These are phyloP conservation scores for Colletes latitarsis DNA, from an alignment of 1,140 invertebrate species.

Conservation along the genomic window DNA sequence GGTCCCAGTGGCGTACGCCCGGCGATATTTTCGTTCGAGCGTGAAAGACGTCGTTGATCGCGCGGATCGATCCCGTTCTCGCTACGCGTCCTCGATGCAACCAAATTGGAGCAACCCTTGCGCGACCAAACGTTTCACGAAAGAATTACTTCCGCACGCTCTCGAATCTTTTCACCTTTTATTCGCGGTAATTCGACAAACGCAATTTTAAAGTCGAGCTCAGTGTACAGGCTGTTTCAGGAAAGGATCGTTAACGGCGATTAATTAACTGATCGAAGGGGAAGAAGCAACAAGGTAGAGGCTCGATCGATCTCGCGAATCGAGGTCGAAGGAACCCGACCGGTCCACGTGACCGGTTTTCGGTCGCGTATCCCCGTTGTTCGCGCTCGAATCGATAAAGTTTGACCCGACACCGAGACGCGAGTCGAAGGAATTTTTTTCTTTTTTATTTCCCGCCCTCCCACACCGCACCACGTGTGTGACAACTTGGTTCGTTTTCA, in stretches of 20 bases:
- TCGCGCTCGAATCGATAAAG: constrained; percentile 36
- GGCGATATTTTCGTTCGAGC: constrained; percentile 40
- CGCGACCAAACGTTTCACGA: not conserved
- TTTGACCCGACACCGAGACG: constrained; percentile 22
- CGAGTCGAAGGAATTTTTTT: constrained; percentile 7
- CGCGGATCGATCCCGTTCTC: constrained; percentile 7
- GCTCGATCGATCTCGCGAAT: constrained; percentile 29
- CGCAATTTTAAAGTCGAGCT: no score
- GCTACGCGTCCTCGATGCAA: not conserved
- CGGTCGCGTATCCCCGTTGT: constrained; percentile 7
- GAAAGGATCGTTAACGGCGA: not conserved
- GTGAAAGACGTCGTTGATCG: constrained; percentile 25
- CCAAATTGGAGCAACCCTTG: not conserved
- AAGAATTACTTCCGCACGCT: no score
- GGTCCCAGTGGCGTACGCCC: constrained; percentile 73
- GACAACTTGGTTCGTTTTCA: constrained; percentile 61
- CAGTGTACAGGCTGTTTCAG: no score
- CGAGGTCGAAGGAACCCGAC: constrained; percentile 3
- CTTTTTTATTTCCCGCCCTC: no score
- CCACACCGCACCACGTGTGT: not conserved
- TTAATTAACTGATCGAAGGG: constrained; percentile 18
- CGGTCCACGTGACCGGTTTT: constrained; percentile 27
- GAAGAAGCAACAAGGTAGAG: not conserved
- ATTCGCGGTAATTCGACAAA: no score
- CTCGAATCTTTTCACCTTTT: no score